phyloP scores from a whole-genome alignment of 2,888 invertebrate species.

The Punctoribates punctum region DNA sequence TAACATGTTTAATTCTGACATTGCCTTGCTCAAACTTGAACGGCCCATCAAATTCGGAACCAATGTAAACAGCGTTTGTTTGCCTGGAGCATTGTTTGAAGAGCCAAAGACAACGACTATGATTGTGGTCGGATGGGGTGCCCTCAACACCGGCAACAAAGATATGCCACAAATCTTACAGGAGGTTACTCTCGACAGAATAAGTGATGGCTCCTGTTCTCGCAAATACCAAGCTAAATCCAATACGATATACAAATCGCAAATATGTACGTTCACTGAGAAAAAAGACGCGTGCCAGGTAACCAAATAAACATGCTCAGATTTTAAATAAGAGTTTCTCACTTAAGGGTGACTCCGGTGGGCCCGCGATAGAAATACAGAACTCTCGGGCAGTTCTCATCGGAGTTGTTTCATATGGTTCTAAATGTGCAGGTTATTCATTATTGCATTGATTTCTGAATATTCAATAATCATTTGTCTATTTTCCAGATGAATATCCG shows the following conservation, averaged over 20 bases:
- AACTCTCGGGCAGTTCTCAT: slow-evolving; percentile 43
- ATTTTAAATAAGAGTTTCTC: background rate
- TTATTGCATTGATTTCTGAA: background rate
- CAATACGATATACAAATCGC: slow-evolving; percentile 6
- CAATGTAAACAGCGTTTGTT: background rate
- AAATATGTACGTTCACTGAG: background rate
- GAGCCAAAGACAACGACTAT: background rate
- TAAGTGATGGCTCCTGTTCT: background rate
- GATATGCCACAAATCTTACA: slow-evolving; percentile 2
- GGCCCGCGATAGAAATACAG: slow-evolving; percentile 42
- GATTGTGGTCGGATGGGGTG: background rate
- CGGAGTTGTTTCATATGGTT: slow-evolving; percentile 47
- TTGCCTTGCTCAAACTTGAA: background rate
- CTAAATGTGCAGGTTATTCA: slow-evolving; percentile 43
- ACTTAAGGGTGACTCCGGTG: slow-evolving; percentile 38
- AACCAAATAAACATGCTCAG: background rate
- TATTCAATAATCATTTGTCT: background rate
- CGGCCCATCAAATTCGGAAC: background rate
- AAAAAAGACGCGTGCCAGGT: slow-evolving; percentile 22
- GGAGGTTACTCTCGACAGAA: background rate
- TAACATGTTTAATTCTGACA: slow-evolving; percentile 24
- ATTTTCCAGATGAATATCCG: slow-evolving; percentile 29
- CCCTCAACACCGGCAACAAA: background rate
- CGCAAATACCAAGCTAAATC: background rate
- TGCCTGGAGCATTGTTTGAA: background rate